Conservation (phyloP, 2,113 vertebrate species). For the Rhinolophus ferrumequinum region DNA sequence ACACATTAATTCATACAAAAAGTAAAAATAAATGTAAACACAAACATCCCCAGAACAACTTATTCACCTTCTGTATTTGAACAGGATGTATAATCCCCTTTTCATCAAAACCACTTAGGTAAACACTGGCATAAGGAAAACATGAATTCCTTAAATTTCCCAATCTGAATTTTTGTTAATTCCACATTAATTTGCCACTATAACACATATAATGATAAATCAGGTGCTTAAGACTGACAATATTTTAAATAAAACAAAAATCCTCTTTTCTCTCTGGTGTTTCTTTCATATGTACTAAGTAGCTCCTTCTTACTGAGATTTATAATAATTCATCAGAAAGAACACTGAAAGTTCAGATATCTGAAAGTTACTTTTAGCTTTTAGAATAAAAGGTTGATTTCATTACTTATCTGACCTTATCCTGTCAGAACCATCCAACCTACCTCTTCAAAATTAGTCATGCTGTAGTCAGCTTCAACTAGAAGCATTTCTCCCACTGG, state of each 20-base stretch:
- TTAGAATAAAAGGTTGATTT: constrained; percentile 42
- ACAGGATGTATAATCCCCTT: not conserved
- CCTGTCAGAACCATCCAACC: not conserved
- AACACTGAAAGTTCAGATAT: not conserved
- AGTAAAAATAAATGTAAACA: constrained; percentile 22
- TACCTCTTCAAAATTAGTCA: not conserved
- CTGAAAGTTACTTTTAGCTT: constrained; percentile 28
- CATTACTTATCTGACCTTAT: not conserved
- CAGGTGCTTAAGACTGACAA: not conserved
- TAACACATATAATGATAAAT: not conserved
- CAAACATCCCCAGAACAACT: constrained; percentile 13
- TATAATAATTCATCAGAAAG: not conserved
- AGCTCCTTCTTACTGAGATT: constrained; percentile 1
- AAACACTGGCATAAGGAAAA: constrained; percentile 39
- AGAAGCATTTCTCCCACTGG: not conserved
- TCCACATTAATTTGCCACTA: not conserved
- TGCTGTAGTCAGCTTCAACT: not conserved
- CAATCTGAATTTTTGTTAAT: constrained; percentile 33
- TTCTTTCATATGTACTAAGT: not conserved
- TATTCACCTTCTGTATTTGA: not conserved
- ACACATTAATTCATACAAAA: constrained; percentile 24
- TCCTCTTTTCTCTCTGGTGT: not conserved
- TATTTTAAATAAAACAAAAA: constrained; percentile 29
- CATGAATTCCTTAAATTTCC: not conserved
- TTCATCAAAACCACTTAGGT: constrained; percentile 7